Evolutionary conservation across 1,140 invertebrate species (phyloP), one percentile per base, ranked within the genome.

Genomic region (Aphis craccivora): DNA sequence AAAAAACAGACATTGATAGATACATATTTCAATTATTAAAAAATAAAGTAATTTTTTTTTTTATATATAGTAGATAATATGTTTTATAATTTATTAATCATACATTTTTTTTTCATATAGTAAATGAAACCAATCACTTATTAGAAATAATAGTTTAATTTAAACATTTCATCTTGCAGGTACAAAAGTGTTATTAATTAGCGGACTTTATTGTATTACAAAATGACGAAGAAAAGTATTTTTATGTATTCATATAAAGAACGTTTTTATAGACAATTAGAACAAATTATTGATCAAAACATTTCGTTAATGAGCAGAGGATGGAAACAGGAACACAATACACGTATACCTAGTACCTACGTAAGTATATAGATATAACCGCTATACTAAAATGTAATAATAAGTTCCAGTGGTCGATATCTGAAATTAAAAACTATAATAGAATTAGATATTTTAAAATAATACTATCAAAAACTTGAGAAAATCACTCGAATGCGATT

Each of bases 21-120:
- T 37, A 2, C 2, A 1, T 1, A 37, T n/a, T n/a, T n/a, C n/a
- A n/a, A n/a, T n/a, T n/a, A 37, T 37, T 1, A 37, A 37, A 1
- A 37, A 37, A 37, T 37, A 37, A 37, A 37, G 37, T 2, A 37
- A 37, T 37, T 37, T 37, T 37, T 37, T 37, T 37, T 37, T 37
- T 37, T 37, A 37, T n/a, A n/a, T n/a, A 37, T 37, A 37, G 37
- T 37, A 37, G 2, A 37, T 37, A 37, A 37, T 37, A 37, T 37
- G 37, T 37, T 37, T 37, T 37, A n/a, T n/a, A n/a, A n/a, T n/a
- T n/a, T n/a, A n/a, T n/a, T n/a, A n/a, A n/a, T n/a, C n/a, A n/a
- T n/a, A n/a, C n/a, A n/a, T n/a, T n/a, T n/a, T n/a, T n/a, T n/a
- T n/a, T n/a, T n/a, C n/a, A n/a, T n/a, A n/a, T n/a, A n/a, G n/a